These are phyloP conservation scores for Drosophila quinaria DNA, from an alignment of 2,888 invertebrate genomes.

Conservation along the genomic window DNA sequence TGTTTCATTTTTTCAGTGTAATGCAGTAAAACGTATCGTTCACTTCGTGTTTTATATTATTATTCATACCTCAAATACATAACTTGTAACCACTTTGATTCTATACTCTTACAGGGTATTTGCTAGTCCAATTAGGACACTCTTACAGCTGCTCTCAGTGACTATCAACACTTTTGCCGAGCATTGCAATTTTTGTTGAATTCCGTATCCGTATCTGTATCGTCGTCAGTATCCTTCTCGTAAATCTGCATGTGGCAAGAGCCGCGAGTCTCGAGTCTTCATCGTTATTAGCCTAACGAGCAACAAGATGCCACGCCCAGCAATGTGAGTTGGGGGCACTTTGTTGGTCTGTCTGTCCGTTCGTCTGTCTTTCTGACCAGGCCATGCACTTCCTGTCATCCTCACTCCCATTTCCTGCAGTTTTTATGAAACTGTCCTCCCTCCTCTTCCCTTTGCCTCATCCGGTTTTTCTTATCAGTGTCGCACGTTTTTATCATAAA, in stretches of 20 bases:
- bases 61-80: too few species aligned
- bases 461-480: conserved; percentile 60
- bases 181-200: conserved; percentile 40
- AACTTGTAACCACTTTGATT: not conserved
- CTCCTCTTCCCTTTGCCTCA: conserved; percentile 2
- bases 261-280: conserved; percentile 37
- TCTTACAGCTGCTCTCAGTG: conserved; percentile 10
- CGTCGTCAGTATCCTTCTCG: conserved; percentile 42
- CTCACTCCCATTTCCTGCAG: conserved; percentile 2
- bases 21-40: too few species aligned
- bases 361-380: conserved; percentile 36
- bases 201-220: conserved; percentile 26
- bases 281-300: conserved; percentile 69
- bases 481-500: conserved; percentile 78
- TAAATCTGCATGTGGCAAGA: conserved; percentile 43
- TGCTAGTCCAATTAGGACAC: not conserved
- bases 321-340: conserved; percentile 1
- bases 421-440: conserved; percentile 5
- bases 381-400: conserved; percentile 43
- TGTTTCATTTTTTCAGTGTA: too few species aligned
- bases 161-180: conserved; percentile 46
- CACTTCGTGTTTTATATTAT: too few species aligned
- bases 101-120: conserved; percentile 4
- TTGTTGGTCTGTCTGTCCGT: conserved; percentile 14
- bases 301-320: conserved; percentile 59